Conservation (phyloP, 2,888 invertebrate genomes). For the Biston betularia region DNA sequence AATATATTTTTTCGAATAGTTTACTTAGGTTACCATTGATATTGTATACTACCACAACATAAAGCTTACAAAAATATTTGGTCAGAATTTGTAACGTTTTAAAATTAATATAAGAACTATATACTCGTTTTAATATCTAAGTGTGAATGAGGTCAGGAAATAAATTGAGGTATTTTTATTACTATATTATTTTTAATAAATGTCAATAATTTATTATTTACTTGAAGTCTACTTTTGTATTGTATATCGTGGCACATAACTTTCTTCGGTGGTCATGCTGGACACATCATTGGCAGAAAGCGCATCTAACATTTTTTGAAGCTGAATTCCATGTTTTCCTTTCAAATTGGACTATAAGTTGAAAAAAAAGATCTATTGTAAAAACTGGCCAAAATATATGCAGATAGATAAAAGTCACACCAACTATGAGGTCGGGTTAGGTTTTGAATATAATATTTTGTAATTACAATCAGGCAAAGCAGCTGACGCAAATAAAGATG, state of each 20-base stretch:
- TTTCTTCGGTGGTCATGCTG: constrained; percentile 3
- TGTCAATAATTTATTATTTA: background rate
- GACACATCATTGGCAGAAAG: background rate
- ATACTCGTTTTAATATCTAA: background rate
- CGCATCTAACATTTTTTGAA: background rate
- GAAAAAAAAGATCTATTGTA: background rate
- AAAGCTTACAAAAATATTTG: background rate
- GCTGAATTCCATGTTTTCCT: background rate
- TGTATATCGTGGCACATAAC: constrained; percentile 1
- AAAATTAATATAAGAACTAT: background rate
- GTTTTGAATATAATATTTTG: background rate
- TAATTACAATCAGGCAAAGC: background rate
- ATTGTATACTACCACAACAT: too few relatives aligned
- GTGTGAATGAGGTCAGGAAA: constrained; percentile 17
- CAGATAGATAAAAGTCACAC: constrained; percentile 10
- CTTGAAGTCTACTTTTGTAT: background rate
- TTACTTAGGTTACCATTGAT: too few relatives aligned
- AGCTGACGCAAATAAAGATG: background rate
- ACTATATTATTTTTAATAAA: background rate
- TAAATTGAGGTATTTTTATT: background rate
- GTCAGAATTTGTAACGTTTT: background rate
- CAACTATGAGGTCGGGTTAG: constrained; percentile 29
- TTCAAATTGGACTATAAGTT: constrained; percentile 21
- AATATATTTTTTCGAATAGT: too few relatives aligned
- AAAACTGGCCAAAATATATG: background rate